Percentiles rank a stretch among this genome's conserved stretches.
Conservation (phyloP, 2,113 vertebrate species). For the Sinocyclocheilus rhinocerous region DNA sequence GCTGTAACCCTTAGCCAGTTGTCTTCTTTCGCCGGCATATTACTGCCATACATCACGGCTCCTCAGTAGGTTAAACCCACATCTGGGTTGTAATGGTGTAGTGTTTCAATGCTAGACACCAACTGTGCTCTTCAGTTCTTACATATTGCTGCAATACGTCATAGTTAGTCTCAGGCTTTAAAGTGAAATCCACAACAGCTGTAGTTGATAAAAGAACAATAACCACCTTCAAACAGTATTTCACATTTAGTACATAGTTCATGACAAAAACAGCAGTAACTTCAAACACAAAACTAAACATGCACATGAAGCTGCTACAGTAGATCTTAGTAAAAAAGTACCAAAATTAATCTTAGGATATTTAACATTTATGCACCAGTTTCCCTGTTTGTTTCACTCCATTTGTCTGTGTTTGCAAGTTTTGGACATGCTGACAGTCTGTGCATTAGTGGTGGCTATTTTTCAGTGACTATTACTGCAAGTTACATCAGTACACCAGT, state of each 20-base stretch:
- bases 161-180: conserved; percentile 20
- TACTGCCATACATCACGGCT: conserved; percentile 26
- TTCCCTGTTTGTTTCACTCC: neutral
- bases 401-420: neutral
- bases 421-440: neutral
- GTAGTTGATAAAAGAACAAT: conserved; percentile 31
- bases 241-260: neutral
- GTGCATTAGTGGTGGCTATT: neutral
- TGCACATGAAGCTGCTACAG: neutral
- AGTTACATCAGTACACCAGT: neutral
- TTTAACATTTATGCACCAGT: neutral
- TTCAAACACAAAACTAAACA: neutral
- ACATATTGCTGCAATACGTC: conserved; percentile 25
- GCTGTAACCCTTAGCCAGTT: conserved; percentile 32
- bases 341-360: neutral
- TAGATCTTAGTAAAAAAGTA: neutral
- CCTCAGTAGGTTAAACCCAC: conserved; percentile 39
- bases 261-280: neutral
- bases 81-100: conserved; percentile 24
- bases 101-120: conserved; percentile 14
- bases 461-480: neutral
- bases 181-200: conserved; percentile 28
- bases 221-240: conserved; percentile 16
- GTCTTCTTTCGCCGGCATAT: conserved; percentile 18
- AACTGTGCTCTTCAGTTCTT: conserved; percentile 30